Evolutionary conservation across 2,888 invertebrate genomes (phyloP).

Genomic region (Aphidoletes aphidimyza): DNA sequence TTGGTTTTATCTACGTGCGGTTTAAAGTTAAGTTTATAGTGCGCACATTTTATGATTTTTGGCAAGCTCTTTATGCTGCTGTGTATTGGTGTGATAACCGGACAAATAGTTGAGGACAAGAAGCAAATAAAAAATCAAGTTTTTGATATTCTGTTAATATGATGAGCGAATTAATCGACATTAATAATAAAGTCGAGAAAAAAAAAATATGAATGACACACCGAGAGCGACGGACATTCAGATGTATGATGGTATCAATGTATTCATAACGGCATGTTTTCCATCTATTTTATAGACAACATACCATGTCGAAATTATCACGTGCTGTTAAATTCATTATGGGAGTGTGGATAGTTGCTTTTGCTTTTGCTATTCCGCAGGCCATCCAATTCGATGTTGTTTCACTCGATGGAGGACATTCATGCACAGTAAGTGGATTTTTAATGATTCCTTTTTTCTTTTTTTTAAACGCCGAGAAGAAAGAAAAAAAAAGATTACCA

Average conservation of each 20-base stretch:
- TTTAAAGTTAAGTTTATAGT: no score
- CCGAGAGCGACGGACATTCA: neutral
- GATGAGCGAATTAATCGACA: constrained; percentile 32
- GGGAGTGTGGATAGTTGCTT: constrained; percentile 81
- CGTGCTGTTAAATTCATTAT: constrained; percentile 85
- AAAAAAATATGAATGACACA: neutral
- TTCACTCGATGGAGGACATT: constrained; percentile 61
- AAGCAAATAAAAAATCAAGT: constrained; percentile 11
- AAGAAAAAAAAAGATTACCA: no score
- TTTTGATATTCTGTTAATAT: neutral
- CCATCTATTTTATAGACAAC: constrained; percentile 70
- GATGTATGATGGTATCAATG: neutral
- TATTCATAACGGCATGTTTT: constrained; percentile 35
- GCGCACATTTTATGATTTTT: no score
- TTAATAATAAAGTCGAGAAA: neutral
- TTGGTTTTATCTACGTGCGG: no score
- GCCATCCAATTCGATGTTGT: constrained; percentile 68
- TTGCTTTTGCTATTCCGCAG: constrained; percentile 79
- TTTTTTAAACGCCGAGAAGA: no score
- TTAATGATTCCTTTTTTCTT: constrained; percentile 56
- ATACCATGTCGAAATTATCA: constrained; percentile 88
- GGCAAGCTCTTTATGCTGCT: no score
- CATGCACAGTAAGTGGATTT: constrained; percentile 64
- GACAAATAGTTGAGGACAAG: neutral
- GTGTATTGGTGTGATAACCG: neutral